Base-by-base conservation (phyloP, 2,113 vertebrate genomes). In the Poicephalus meyeri region DNA sequence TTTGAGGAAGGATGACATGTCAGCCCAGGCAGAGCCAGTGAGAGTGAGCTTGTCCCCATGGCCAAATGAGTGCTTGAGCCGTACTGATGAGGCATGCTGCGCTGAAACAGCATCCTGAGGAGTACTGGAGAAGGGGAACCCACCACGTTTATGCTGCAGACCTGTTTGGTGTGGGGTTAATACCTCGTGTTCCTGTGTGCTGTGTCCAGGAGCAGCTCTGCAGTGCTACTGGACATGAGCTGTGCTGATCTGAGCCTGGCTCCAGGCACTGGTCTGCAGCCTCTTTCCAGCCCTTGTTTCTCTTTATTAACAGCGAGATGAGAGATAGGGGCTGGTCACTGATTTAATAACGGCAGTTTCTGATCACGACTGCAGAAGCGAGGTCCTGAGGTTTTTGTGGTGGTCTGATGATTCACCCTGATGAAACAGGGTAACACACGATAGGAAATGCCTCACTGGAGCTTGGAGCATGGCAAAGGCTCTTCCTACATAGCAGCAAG, bases 301-400 rank as follows among this genome's bases (percentile, higher is more conserved):
- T 74, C 70, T 86, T 81, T 46, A 71, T 92, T 87, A 92, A 47
- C 70, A 44, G 65, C 0, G 44, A 87, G 89, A 85, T 92, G 90
- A 80, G 53, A 86, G 92, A 80, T 73, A 93, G 47, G 52, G 56
- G 37, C 53, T 80, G 77, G 70, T 12, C 86, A 58, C 86, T 87
- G 84, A 92, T 87, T 93, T 77, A 83, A 90, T 95, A 80, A 91
- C 71, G 80, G 70, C 88, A 91, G 79, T 64, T 97, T 95, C 89
- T 76, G 85, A 86, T 97, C 85, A 71, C 1, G 24, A 63, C 77
- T 78, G 35, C 56, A 88, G 83, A 86, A 91, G 66, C 68, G 74
- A 55, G 44, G 68, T 73, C 80, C 71, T 65, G 64, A 80, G 85
- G 41, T 58, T 91, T 90, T 94, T 92, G 1, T 88, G 93, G 88